phyloP scores from a whole-genome alignment of 2,888 invertebrate genomes.

The Pantelozetes paolii region DNA sequence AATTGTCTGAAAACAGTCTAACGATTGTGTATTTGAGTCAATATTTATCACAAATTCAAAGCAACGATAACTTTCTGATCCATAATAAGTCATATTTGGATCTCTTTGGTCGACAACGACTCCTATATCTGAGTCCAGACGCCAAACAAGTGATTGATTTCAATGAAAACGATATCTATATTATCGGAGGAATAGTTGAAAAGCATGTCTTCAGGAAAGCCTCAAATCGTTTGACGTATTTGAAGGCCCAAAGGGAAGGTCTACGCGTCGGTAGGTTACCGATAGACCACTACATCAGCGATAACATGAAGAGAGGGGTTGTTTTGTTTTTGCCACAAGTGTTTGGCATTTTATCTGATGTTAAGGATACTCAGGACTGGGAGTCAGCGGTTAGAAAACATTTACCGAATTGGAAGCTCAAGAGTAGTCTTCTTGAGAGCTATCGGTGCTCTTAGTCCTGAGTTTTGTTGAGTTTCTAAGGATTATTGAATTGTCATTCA shows the following conservation, averaged over 20 bases:
- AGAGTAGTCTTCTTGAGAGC: not conserved
- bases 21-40: conserved; percentile 7
- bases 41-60: not conserved
- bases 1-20: not conserved
- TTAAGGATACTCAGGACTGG: not conserved
- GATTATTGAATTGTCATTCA: no score
- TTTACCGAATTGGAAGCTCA: conserved; percentile 11
- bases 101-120: not conserved
- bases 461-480: no score
- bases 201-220: not conserved
- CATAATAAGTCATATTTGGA: not conserved
- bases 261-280: not conserved
- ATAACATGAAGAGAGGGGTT: not conserved
- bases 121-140: conserved; percentile 20
- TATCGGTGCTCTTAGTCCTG: not conserved
- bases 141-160: not conserved
- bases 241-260: not conserved
- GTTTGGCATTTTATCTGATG: conserved; percentile 8
- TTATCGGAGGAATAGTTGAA: conserved; percentile 25
- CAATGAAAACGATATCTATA: not conserved
- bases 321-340: conserved; percentile 30
- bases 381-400: not conserved
- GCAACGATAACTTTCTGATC: not conserved
- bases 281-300: not conserved
- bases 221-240: not conserved